phyloP scores from a whole-genome alignment of 2,888 invertebrate genomes.

The Drosophila setosimentum region DNA sequence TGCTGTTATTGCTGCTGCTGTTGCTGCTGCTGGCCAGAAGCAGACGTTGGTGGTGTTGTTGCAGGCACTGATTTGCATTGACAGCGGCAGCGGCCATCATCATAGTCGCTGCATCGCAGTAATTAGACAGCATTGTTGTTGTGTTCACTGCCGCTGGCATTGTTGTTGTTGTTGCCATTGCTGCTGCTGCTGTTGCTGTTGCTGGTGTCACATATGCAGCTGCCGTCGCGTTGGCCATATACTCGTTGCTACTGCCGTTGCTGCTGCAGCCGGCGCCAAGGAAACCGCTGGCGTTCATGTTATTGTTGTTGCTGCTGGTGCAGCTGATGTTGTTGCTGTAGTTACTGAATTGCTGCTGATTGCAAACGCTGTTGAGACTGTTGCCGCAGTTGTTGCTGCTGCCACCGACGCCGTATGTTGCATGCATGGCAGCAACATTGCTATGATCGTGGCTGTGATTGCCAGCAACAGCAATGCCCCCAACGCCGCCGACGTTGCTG shows the following conservation, averaged over 20 bases:
- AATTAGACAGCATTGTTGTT: constrained; percentile 84
- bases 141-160: constrained; percentile 68
- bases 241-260: constrained; percentile 55
- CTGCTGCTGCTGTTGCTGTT: constrained; percentile 47
- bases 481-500: constrained; percentile 32
- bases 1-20: constrained; percentile 47
- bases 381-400: constrained; percentile 54
- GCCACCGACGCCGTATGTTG: constrained; percentile 37
- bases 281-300: constrained; percentile 60
- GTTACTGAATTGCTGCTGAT: constrained; percentile 77
- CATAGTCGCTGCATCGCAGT: constrained; percentile 85
- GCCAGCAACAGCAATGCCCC: constrained; percentile 42
- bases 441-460: constrained; percentile 69
- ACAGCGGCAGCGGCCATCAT: constrained; percentile 85
- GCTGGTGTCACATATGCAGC: constrained; percentile 65
- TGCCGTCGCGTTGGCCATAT: constrained; percentile 59
- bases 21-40: constrained; percentile 69
- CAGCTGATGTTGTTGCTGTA: constrained; percentile 60
- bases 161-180: constrained; percentile 46
- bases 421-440: constrained; percentile 73
- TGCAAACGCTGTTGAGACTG: constrained; percentile 66
- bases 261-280: constrained; percentile 58
- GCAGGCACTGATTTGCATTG: constrained; percentile 84
- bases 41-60: constrained; percentile 83
- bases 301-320: constrained; percentile 45